phyloP scores from a whole-genome alignment of 2,888 invertebrate genomes.

The Aethes cnicana region DNA sequence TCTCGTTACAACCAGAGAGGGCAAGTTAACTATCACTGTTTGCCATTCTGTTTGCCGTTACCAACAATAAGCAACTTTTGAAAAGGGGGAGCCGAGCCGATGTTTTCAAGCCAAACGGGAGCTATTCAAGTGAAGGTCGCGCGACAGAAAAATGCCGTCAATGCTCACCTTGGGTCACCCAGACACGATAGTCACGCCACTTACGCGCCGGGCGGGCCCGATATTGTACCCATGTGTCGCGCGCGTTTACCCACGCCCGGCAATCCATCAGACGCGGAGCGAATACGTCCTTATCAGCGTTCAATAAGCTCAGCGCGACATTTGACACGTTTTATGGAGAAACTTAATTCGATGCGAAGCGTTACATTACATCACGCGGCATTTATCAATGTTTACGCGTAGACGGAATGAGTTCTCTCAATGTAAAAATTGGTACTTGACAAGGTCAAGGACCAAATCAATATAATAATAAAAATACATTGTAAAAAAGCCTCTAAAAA shows the following conservation, averaged over 20 bases:
- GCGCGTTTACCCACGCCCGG: constrained; percentile 3
- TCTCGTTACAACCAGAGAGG: not conserved
- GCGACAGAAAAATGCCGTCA: constrained; percentile 9
- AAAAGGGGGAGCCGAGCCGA: no score
- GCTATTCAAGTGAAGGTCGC: constrained; percentile 40
- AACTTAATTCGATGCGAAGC: constrained; percentile 10
- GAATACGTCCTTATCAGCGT: constrained; percentile 1
- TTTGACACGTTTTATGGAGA: not conserved
- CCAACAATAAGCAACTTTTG: no score
- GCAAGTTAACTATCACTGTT: constrained; percentile 6
- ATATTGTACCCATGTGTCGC: constrained; percentile 12
- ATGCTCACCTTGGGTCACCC: constrained; percentile 37
- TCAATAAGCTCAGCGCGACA: not conserved
- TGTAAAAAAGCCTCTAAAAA: no score
- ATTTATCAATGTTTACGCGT: constrained; percentile 5
- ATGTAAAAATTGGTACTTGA: no score
- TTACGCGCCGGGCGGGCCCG: constrained; percentile 21
- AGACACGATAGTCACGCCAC: constrained; percentile 41
- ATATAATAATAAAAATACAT: no score
- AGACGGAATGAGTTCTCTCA: not conserved
- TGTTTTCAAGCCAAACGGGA: constrained; percentile 41
- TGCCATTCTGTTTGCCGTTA: no score
- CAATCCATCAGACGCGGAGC: constrained; percentile 1
- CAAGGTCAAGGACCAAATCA: no score
- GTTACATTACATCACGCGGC: constrained; percentile 6